Conservation (phyloP, 2,113 vertebrate species). For the Elanus axillaris region DNA sequence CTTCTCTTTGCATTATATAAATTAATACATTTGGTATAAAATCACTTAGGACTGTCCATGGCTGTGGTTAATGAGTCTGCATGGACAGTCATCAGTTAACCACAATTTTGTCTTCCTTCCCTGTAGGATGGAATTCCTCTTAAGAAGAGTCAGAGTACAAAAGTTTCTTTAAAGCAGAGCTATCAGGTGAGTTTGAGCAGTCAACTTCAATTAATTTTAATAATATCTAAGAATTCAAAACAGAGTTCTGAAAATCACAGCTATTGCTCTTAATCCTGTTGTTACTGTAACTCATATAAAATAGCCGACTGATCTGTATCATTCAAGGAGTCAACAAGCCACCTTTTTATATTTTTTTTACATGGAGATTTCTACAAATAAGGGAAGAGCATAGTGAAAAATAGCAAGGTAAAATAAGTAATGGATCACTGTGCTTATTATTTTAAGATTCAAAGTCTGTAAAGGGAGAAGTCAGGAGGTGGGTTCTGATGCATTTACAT, state of each 20-base stretch:
- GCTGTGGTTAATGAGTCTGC: background rate
- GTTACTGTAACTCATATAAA: background rate
- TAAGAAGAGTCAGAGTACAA: background rate
- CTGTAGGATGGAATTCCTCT: background rate
- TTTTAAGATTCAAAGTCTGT: background rate
- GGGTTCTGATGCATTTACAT: background rate
- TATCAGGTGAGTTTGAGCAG: background rate
- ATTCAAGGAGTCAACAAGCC: background rate
- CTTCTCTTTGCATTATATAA: background rate
- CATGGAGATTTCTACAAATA: background rate
- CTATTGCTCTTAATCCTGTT: background rate
- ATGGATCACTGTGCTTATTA: background rate
- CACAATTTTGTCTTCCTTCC: background rate
- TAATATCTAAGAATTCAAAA: background rate
- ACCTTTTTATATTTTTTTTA: background rate
- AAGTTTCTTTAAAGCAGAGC: background rate
- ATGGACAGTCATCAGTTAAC: background rate
- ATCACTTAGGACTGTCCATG: background rate
- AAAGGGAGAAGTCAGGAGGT: background rate
- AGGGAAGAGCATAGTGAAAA: background rate
- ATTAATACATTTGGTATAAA: background rate
- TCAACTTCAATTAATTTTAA: background rate
- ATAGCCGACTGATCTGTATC: background rate
- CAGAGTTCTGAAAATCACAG: background rate
- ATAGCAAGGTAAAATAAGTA: background rate